Conservation (phyloP, 2,888 invertebrate species). For the Stegophylla sp. region DNA sequence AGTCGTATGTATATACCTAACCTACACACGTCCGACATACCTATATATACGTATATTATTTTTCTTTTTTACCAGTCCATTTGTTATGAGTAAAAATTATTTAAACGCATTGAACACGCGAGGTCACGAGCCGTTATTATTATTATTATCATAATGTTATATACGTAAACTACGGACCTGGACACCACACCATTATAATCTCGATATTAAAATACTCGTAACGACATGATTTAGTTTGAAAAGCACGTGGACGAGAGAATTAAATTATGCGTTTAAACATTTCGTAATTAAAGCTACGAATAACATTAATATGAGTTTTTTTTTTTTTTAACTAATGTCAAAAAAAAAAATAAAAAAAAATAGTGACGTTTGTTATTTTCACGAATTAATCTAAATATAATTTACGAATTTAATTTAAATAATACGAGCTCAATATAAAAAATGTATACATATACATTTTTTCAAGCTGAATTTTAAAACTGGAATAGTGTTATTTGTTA, state of each 20-base stretch:
- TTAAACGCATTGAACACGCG: slow-evolving; percentile 31
- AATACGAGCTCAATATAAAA: neutral
- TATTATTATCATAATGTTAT: too few relatives aligned
- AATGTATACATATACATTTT: too few relatives aligned
- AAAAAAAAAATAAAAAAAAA: too few relatives aligned
- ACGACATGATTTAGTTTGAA: neutral
- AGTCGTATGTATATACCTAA: neutral
- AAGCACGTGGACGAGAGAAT: slow-evolving; percentile 5
- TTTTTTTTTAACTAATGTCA: too few relatives aligned
- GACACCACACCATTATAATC: slow-evolving; percentile 38
- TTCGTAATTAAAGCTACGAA: neutral
- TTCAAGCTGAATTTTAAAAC: too few relatives aligned
- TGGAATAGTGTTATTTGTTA: too few relatives aligned
- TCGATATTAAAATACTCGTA: slow-evolving; percentile 6
- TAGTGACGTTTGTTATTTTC: too few relatives aligned
- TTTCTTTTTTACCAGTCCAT: slow-evolving; percentile 17
- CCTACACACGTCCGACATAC: too few relatives aligned
- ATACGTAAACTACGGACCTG: too few relatives aligned
- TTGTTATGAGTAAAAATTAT: slow-evolving; percentile 20
- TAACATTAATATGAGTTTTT: too few relatives aligned
- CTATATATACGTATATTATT: too few relatives aligned
- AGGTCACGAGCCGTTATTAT: slow-evolving; percentile 37
- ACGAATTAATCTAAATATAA: neutral
- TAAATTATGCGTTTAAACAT: neutral
- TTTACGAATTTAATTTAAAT: neutral